Evolutionary conservation across 1,140 invertebrate genomes (phyloP).

Genomic region (Nasonia vitripennis): DNA sequence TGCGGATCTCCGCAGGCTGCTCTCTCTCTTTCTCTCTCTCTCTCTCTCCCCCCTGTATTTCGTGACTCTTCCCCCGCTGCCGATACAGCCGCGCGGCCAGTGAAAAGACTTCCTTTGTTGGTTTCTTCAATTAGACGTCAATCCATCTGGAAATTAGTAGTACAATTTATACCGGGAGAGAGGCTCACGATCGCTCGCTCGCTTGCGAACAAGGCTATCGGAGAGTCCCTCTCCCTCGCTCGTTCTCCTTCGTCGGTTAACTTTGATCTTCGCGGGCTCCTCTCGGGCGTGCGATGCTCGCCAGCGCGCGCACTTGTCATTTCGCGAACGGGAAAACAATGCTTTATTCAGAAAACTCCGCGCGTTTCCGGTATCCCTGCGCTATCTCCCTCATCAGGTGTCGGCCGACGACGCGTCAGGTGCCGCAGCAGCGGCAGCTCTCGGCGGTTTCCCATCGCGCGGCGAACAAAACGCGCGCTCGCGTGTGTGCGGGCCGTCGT

Average conservation of each 20-base stretch:
- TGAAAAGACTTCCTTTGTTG: not conserved
- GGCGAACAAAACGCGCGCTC: not conserved
- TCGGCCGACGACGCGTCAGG: not conserved
- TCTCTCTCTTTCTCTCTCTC: not conserved
- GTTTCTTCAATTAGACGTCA: slow-evolving; percentile 32
- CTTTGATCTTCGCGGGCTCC: slow-evolving; percentile 52
- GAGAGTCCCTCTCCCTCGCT: not conserved
- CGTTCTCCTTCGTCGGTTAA: slow-evolving; percentile 49
- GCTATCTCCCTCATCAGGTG: not conserved
- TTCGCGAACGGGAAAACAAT: slow-evolving; percentile 49
- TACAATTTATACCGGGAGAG: not conserved
- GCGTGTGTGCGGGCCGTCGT: not conserved
- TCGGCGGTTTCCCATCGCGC: no score
- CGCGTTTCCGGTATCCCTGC: not conserved
- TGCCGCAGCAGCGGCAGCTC: not conserved
- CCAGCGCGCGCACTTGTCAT: slow-evolving; percentile 46
- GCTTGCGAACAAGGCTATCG: slow-evolving; percentile 16
- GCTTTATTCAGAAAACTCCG: slow-evolving; percentile 29
- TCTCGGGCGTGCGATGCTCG: slow-evolving; percentile 36
- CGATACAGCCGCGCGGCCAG: not conserved
- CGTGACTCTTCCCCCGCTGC: not conserved
- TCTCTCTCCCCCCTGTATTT: not conserved
- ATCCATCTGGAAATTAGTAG: slow-evolving; percentile 11
- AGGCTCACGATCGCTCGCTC: not conserved
- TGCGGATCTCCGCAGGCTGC: slow-evolving; percentile 18